Evolutionary conservation across 2,797 vertebrate species (phyloP).

Genomic region (Pristis pectinata): DNA sequence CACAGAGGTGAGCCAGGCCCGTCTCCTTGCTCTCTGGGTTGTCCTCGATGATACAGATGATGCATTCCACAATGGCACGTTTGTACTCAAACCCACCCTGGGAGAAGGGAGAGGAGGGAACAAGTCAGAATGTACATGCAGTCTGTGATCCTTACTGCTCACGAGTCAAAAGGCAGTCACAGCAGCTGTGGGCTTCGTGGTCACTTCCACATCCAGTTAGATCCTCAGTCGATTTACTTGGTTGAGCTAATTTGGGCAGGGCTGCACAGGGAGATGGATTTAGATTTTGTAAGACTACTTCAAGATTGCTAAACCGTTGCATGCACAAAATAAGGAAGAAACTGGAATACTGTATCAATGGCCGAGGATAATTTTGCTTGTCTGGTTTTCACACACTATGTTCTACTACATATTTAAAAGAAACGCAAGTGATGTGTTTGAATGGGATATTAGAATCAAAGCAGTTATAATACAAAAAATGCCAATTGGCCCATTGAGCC

Average conservation of each 20-base stretch:
- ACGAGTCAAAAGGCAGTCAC: not conserved
- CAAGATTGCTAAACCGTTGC: not conserved
- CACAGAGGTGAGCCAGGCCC: conserved; percentile 65
- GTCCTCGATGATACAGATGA: conserved; percentile 71
- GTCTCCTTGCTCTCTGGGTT: conserved; percentile 70
- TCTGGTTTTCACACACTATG: not conserved
- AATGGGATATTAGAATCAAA: not conserved
- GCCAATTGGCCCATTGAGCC: not conserved
- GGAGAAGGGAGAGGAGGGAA: not conserved
- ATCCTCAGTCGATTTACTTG: not conserved
- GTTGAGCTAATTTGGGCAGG: not conserved
- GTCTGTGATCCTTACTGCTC: not conserved
- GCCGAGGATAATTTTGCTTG: not conserved
- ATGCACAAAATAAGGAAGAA: not conserved
- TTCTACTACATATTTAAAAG: no score
- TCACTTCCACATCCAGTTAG: not conserved
- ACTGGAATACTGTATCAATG: not conserved
- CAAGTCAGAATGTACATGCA: not conserved
- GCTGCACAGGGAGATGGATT: not conserved
- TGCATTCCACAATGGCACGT: conserved; percentile 69
- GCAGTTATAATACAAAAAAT: not conserved
- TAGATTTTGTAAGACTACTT: not conserved
- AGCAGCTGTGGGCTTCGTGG: not conserved
- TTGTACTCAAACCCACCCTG: conserved; percentile 72
- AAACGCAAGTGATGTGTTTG: not conserved